These are phyloP conservation scores for Scomberomorus guttatus DNA, from an alignment of 2,797 vertebrate species.

Conservation along the genomic window DNA sequence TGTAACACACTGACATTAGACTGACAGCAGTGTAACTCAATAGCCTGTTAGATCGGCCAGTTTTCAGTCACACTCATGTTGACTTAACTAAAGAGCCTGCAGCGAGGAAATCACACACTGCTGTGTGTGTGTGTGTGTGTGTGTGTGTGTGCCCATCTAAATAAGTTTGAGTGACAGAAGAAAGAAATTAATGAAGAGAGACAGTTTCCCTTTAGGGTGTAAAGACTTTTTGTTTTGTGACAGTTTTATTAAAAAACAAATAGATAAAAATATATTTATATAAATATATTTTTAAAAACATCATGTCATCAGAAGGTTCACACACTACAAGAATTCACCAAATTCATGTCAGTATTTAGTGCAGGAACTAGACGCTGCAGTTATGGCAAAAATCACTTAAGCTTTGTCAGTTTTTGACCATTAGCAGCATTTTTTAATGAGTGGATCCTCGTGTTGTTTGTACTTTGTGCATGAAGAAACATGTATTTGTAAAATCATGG, in stretches of 20 bases:
- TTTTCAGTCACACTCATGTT: conserved; percentile 41
- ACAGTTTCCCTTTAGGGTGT: conserved; percentile 3
- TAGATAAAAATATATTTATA: too few species aligned
- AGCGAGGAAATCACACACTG: conserved; percentile 43
- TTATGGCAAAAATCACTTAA: too few species aligned
- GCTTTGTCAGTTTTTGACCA: too few species aligned
- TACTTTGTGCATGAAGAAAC: too few species aligned
- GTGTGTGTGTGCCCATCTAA: conserved; percentile 11
- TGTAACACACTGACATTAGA: conserved; percentile 30
- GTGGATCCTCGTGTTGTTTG: too few species aligned
- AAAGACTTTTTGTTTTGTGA: not conserved
- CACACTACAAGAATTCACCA: too few species aligned
- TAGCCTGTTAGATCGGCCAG: conserved; percentile 35
- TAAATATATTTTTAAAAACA: too few species aligned
- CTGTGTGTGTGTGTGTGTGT: too few species aligned
- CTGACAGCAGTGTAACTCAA: conserved; percentile 58
- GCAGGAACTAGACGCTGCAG: too few species aligned
- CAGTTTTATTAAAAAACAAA: not conserved
- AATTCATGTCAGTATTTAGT: too few species aligned
- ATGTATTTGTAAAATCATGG: too few species aligned
- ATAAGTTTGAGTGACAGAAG: not conserved
- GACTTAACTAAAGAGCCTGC: conserved; percentile 59
- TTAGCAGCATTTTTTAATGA: too few species aligned
- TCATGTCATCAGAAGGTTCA: not conserved
- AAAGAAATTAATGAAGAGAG: not conserved